Evolutionary conservation across 2,797 vertebrate species (phyloP), one percentile per base, ranked within the genome.

Genomic region (Emydoidea blandingii): DNA sequence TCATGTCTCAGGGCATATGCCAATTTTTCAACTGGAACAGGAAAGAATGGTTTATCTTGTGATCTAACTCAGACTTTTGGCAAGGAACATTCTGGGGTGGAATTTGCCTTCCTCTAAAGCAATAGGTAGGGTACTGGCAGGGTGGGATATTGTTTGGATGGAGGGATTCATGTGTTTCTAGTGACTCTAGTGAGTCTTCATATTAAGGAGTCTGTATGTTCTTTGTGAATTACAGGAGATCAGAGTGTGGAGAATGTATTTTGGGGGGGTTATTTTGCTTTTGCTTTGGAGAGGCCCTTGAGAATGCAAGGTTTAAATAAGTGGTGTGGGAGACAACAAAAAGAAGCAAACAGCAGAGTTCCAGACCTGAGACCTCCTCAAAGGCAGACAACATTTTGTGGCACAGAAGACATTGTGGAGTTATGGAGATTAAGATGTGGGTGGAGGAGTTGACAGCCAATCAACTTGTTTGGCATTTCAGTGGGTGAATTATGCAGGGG

Each of bases 201-300:
- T 84, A 18, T 85, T 87, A 29, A 31, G 72, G 80, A 62, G 0
- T 2, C 41, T 18, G 10, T 83, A 3, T 86, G 34, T 2, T 78
- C 1, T 5, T 27, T 0, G 1, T 1, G 59, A 1, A 54, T 29
- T 87, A 11, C 34, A 68, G 47, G 44, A 74, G 52, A 83, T 80
- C 29, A 86, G 6, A 0, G 0, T 14, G 15, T 4, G 65, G 47
- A 57, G 10, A 84, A 65, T 41, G 34, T 34, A 68, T 68, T 65
- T 34, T 59, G 2, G 29, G 8, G 9, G 18, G 9, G 18, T 21
- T 68, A 68, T 8, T 37, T 68, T 68, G 34, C 65, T 68, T 68
- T 37, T 37, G 9, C n/a, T 68, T 68, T 37, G 18, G 18, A 37
- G 62, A 68, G 16, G 62, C 11, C 34, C 62, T 5, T 68, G 16